A percentile compares a stretch with the other conserved stretches of the same genome.
These are phyloP conservation scores for Tolmerus cingulatus DNA, from an alignment of 2,888 invertebrate species.

Conservation along the genomic window DNA sequence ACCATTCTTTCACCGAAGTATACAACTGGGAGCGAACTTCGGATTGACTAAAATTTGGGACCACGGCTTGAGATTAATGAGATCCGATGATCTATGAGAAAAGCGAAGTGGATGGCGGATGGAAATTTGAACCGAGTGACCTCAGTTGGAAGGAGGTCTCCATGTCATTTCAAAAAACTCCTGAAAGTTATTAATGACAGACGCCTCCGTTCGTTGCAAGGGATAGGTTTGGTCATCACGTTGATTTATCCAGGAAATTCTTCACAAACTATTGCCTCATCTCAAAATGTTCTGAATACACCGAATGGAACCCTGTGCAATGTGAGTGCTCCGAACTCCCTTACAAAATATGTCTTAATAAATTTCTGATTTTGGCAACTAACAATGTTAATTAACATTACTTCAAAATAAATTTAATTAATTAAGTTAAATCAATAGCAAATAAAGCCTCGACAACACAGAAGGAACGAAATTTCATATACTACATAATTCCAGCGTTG, in stretches of 20 bases:
- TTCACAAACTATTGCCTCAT: background rate
- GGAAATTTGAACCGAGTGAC: conserved; percentile 22
- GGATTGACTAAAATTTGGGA: background rate
- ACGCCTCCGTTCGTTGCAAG: background rate
- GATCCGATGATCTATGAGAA: conserved; percentile 39
- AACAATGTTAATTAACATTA: too few relatives aligned
- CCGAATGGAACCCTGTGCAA: background rate
- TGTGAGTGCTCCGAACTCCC: background rate
- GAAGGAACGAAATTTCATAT: too few relatives aligned
- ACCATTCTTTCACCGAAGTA: background rate
- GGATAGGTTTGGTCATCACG: background rate
- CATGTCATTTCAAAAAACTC: conserved; percentile 2
- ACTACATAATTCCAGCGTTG: too few relatives aligned
- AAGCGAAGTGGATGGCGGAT: conserved; percentile 1
- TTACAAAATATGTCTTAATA: background rate
- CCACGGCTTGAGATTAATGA: conserved; percentile 31
- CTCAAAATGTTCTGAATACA: background rate
- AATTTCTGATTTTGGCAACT: too few relatives aligned
- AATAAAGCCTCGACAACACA: too few relatives aligned
- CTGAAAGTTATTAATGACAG: conserved; percentile 23
- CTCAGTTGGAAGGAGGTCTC: conserved; percentile 32
- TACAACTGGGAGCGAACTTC: conserved; percentile 1
- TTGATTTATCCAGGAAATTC: background rate
- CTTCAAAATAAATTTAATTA: too few relatives aligned
- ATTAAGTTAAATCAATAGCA: too few relatives aligned